Evolutionary conservation across 2,888 invertebrate genomes (phyloP).

Genomic region (Melieria omissa): DNA sequence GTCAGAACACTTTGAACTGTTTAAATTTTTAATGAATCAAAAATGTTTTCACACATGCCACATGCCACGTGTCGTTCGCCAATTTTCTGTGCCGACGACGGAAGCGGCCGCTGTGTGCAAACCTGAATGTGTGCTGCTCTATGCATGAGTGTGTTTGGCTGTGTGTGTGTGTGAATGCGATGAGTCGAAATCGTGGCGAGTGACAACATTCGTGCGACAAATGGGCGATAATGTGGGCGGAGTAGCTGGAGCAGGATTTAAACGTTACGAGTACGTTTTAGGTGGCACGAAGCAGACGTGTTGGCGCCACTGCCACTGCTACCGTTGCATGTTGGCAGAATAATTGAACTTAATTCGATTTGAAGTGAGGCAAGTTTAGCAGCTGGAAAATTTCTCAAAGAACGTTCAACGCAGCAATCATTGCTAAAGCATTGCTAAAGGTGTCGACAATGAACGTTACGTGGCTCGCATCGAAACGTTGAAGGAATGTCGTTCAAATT

Average conservation of each 20-base stretch:
- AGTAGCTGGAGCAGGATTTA: too few relatives aligned
- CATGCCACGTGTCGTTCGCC: slow-evolving; percentile 19
- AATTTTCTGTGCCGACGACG: not conserved
- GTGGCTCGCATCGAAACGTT: too few relatives aligned
- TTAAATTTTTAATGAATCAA: slow-evolving; percentile 60
- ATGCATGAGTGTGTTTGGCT: not conserved
- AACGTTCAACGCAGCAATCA: not conserved
- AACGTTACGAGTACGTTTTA: not conserved
- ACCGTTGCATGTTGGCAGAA: not conserved
- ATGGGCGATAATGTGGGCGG: too few relatives aligned
- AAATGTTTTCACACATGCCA: slow-evolving; percentile 53
- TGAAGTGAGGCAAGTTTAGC: slow-evolving; percentile 17
- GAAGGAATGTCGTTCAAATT: too few relatives aligned
- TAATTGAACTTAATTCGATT: slow-evolving; percentile 51
- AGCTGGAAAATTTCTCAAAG: slow-evolving; percentile 37
- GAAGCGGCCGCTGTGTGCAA: slow-evolving; percentile 30
- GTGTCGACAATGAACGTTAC: too few relatives aligned
- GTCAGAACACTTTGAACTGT: slow-evolving; percentile 54
- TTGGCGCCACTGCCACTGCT: not conserved
- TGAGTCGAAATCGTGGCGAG: too few relatives aligned
- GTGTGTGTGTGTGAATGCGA: not conserved
- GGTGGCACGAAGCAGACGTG: not conserved
- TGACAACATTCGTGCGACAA: too few relatives aligned
- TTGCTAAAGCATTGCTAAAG: too few relatives aligned
- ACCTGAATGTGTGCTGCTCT: slow-evolving; percentile 15